phyloP scores from a whole-genome alignment of 2,797 vertebrate species.

The Nyctibius grandis region DNA sequence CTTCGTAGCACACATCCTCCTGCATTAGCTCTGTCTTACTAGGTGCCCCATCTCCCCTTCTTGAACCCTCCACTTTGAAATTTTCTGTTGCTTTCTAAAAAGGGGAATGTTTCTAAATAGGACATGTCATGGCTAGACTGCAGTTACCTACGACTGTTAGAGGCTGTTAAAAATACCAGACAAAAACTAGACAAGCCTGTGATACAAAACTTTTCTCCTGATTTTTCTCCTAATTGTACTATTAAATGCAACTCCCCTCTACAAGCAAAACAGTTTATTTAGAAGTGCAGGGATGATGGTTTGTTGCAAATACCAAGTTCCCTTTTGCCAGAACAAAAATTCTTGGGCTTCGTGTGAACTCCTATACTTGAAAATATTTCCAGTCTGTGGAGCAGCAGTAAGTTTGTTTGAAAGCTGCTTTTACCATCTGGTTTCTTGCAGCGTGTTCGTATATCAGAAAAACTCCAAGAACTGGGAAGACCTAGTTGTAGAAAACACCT shows the following conservation, averaged over 20 bases:
- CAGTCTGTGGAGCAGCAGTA: not conserved
- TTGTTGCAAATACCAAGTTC: not conserved
- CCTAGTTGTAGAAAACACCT: not conserved
- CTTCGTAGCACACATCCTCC: not conserved
- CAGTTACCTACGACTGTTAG: not conserved
- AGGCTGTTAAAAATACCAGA: not conserved
- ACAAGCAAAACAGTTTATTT: not conserved
- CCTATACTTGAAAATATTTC: not conserved
- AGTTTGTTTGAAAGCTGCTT: not conserved
- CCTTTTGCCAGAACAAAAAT: not conserved
- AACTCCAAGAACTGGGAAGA: not conserved
- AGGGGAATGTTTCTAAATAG: not conserved
- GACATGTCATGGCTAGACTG: not conserved
- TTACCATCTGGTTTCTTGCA: not conserved
- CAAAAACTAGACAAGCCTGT: not conserved
- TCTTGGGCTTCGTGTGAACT: not conserved
- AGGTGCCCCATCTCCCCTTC: not conserved
- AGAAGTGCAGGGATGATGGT: not conserved
- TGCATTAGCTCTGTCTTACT: not conserved
- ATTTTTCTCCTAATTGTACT: not conserved
- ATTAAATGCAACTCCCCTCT: not conserved
- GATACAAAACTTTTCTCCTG: not conserved
- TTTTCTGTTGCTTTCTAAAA: not conserved
- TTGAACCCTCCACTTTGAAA: not conserved
- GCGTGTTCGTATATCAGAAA: not conserved